Base-by-base conservation (phyloP, 2,888 invertebrate species). In the Lasioglossum vierecki region DNA sequence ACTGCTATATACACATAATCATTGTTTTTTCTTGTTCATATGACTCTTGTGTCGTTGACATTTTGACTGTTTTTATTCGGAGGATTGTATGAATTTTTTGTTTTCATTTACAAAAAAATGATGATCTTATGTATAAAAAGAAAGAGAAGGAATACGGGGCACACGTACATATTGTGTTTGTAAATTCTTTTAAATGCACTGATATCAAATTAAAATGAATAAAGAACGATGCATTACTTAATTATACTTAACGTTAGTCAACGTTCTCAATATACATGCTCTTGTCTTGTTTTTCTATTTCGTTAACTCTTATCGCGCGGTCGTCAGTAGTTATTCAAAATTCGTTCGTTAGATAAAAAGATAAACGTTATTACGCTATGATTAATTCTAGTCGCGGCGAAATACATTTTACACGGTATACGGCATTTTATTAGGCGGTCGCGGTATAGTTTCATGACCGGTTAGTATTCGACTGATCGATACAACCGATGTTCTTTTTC, bases 341-440 rank as follows among this genome's bases (percentile, higher is more conserved):
- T 84, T 84, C 39, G 39, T 30, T 63, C 18, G 39, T 85, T 73
- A 80, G 39, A 80, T 70, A 73, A 73, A 70, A n/a, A 80, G 60
- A 77, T 53, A 80, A 73, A 68, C 68, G 44, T 72, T 80, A 70
- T 57, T 9, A n/a, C 9, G 9, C 63, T 49, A 35, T 63, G 53
- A 44, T 26, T 49, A 44, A 44, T 53, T 49, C 18, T 72, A 53
- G 41, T n/a, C 39, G 71, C 44, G 35, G 15, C 15, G 66, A 82
- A 80, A 41, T 41, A 35, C 78, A 63, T 79, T 60, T 72, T 79
- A 68, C 76, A 75, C 44, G 72, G 35, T 74, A 79, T 75, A 46
- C 74, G 77, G n/a, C 57, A 22, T 70, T 90, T 86, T 88, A 88
- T 83, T 88, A 87, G n/a, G 76, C 76, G 76, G 76, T 76, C 30